A percentile compares a stretch with the other conserved stretches of the same genome.
Conservation (phyloP, 2,888 invertebrate species). For the Sarcophaga rosellei region DNA sequence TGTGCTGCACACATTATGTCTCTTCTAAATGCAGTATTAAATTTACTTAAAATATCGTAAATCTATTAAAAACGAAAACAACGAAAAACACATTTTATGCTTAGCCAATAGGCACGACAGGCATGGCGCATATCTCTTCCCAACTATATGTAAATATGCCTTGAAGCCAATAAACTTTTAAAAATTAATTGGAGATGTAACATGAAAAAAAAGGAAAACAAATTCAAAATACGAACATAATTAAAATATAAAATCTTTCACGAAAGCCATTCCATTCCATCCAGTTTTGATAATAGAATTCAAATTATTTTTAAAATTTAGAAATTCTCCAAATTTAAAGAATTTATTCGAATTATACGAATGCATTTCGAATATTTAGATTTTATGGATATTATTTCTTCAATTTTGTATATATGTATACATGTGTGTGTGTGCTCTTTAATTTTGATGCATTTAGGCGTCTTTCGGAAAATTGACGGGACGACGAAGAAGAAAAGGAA, state of each 20-base stretch:
- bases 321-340: conserved; percentile 4
- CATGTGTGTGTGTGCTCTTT: neutral
- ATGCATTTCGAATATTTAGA: conserved; percentile 41
- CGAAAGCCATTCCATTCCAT: no score
- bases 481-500: neutral
- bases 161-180: conserved; percentile 56
- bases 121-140: no score
- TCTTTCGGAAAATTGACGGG: no score
- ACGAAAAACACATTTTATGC: no score
- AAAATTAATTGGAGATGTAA: conserved; percentile 51
- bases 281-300: neutral
- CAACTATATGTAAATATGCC: no score
- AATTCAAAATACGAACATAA: conserved; percentile 16
- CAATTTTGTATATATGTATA: neutral
- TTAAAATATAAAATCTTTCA: conserved; percentile 4
- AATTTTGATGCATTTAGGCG: neutral
- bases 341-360: neutral
- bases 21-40: neutral
- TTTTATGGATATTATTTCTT: neutral
- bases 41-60: conserved; percentile 28
- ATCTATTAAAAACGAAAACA: conserved; percentile 16
- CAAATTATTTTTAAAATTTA: neutral
- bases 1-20: no score
- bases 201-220: conserved; percentile 19
- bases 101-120: no score